Evolutionary conservation across 2,888 invertebrate genomes (phyloP), one percentile per base, ranked within the genome.

Genomic region (Drosophila atripex): DNA sequence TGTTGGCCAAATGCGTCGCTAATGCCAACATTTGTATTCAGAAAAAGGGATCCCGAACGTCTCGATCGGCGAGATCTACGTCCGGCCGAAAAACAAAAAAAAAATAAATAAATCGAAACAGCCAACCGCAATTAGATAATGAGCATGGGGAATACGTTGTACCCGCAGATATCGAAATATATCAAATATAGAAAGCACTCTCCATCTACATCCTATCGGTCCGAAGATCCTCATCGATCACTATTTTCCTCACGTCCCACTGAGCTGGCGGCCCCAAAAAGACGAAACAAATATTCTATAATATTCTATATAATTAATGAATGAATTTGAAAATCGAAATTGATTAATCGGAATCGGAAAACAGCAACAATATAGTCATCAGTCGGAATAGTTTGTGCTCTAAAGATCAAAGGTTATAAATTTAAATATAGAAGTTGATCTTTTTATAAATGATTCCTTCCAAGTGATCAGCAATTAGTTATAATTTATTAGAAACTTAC

Each of bases 101-200:
- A 6, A 35, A 9, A 9, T 30, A 3, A 30, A 30, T 28, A 11
- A 32, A 35, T 35, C 18, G 35, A 32, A 46, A 25, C 60, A 28
- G 30, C 11, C 57, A 9, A 9, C 65, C 77, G 77, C 73, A 86
- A 79, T 87, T 83, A 82, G 83, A 85, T 85, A 86, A 85, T 82
- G 72, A 87, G 69, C 72, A 70, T 16, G 9, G 18, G 41, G 41
- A 41, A 41, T 25, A 28, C 32, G 12, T 32, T 11, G 32, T 18
- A 47, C 53, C 60, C 21, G 14, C 58, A 30, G 6, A 25, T 58
- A 41, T 14, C 60, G 35, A 28, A 28, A 28, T 43, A 61, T 14
- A 39, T 61, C 60, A 39, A 30, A 61, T 61, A 61, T 61, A 61
- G 60, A 61, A 61, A 61, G 60, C 61, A 61, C 63, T 61, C 60